These are phyloP conservation scores for Brachionus calyciflorus DNA, from an alignment of 1,140 invertebrate genomes.

Conservation along the genomic window DNA sequence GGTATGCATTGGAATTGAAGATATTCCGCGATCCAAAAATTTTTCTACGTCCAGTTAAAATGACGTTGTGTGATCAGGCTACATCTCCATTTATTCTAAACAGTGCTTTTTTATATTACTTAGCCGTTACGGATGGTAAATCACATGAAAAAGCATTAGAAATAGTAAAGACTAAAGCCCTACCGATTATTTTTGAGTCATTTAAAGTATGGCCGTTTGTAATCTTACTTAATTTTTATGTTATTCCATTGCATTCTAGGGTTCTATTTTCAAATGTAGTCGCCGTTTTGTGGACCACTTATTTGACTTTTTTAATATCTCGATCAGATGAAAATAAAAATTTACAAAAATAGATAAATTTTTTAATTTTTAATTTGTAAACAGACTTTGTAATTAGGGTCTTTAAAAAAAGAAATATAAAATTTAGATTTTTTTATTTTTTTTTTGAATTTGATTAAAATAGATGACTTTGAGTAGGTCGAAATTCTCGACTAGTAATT, in stretches of 20 bases:
- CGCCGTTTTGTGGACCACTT: too few relatives aligned
- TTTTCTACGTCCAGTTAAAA: conserved; percentile 27
- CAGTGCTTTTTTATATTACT: background rate
- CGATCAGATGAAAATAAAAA: too few relatives aligned
- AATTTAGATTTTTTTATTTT: too few relatives aligned
- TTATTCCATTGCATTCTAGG: conserved; percentile 10
- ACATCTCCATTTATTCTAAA: conserved; percentile 38
- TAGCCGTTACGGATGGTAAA: conserved; percentile 5
- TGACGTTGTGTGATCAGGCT: conserved; percentile 25
- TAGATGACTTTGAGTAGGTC: conserved; percentile 18
- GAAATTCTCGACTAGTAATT: background rate
- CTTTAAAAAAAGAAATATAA: too few relatives aligned
- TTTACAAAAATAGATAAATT: too few relatives aligned
- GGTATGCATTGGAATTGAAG: conserved; percentile 20
- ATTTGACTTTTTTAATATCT: too few relatives aligned
- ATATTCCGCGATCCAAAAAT: background rate
- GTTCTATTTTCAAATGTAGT: too few relatives aligned
- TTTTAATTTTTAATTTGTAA: too few relatives aligned
- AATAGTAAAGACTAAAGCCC: background rate
- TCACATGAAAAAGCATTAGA: background rate
- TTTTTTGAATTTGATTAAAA: too few relatives aligned
- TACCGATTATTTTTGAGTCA: conserved; percentile 35
- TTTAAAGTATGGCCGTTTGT: conserved; percentile 42
- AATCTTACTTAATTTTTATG: conserved; percentile 38
- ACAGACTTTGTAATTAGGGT: too few relatives aligned